Conservation (phyloP, 2,797 vertebrate genomes). For the Microchirus variegatus region DNA sequence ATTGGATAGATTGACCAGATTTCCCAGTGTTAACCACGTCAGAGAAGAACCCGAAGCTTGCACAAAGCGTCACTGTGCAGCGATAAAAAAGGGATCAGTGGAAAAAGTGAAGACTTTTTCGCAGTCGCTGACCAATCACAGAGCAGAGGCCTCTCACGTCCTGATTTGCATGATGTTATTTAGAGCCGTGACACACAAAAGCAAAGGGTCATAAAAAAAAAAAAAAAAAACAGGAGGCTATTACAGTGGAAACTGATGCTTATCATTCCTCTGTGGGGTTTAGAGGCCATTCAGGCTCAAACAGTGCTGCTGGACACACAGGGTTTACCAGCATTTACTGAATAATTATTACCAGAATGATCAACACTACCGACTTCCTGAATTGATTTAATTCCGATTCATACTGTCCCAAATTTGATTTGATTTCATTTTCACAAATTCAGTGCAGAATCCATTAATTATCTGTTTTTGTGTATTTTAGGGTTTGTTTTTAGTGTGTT, state of each 20-base stretch:
- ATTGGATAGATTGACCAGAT: background rate
- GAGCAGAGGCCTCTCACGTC: slow-evolving; percentile 29
- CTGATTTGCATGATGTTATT: slow-evolving; percentile 52
- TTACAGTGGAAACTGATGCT: slow-evolving; percentile 71
- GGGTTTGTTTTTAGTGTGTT: no score
- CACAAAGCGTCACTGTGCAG: slow-evolving; percentile 24
- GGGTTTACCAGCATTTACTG: background rate
- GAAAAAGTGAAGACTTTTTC: slow-evolving; percentile 17
- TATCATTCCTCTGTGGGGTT: slow-evolving; percentile 47
- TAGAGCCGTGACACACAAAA: slow-evolving; percentile 27
- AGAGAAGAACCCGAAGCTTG: background rate
- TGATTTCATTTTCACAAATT: no score
- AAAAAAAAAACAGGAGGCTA: slow-evolving; percentile 41
- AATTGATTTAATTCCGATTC: no score
- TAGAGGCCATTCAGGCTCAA: slow-evolving; percentile 25
- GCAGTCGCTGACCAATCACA: no score
- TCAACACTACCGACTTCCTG: background rate
- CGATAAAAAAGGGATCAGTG: slow-evolving; percentile 34
- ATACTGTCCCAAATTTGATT: no score
- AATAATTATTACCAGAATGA: background rate
- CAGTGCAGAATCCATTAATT: no score
- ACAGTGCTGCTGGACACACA: background rate
- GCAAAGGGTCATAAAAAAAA: no score
- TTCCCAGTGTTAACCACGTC: background rate
- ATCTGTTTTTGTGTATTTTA: no score